phyloP scores from a whole-genome alignment of 2,888 invertebrate genomes.

The Apotomis turbidana region DNA sequence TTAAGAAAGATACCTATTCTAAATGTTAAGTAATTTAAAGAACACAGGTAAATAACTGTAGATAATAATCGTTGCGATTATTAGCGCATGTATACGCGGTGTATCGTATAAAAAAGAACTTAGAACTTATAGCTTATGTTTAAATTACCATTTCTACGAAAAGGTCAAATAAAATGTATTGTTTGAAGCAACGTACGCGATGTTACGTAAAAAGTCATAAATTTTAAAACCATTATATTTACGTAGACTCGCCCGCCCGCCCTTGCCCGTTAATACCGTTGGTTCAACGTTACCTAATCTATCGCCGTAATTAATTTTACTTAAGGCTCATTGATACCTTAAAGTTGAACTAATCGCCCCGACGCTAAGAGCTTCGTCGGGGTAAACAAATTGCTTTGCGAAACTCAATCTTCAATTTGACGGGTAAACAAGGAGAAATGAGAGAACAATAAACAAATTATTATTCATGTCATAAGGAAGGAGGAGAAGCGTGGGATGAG shows the following conservation, averaged over 20 bases:
- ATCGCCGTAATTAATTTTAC: constrained; percentile 41
- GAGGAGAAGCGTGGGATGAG: constrained; percentile 53
- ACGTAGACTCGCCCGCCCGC: constrained; percentile 7
- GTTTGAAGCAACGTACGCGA: not conserved
- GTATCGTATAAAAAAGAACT: no score
- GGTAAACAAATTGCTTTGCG: constrained; percentile 59
- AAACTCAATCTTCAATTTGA: constrained; percentile 50
- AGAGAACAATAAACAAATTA: constrained; percentile 70
- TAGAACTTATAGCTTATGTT: not conserved
- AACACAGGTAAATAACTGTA: no score
- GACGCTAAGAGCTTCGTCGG: constrained; percentile 47
- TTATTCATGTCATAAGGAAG: constrained; percentile 63
- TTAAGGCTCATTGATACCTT: constrained; percentile 41
- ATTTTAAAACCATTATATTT: constrained; percentile 8
- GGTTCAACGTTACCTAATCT: constrained; percentile 25
- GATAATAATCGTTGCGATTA: no score
- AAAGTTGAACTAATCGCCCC: constrained; percentile 45
- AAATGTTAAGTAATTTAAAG: no score
- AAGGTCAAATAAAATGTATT: not conserved
- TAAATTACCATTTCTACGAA: not conserved
- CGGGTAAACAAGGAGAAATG: constrained; percentile 52
- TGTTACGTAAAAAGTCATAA: constrained; percentile 4
- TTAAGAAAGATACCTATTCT: no score
- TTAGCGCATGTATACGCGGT: no score
- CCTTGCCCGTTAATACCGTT: constrained; percentile 29